phyloP scores from a whole-genome alignment of 2,888 invertebrate species.

The Temnothorax ravouxi region DNA sequence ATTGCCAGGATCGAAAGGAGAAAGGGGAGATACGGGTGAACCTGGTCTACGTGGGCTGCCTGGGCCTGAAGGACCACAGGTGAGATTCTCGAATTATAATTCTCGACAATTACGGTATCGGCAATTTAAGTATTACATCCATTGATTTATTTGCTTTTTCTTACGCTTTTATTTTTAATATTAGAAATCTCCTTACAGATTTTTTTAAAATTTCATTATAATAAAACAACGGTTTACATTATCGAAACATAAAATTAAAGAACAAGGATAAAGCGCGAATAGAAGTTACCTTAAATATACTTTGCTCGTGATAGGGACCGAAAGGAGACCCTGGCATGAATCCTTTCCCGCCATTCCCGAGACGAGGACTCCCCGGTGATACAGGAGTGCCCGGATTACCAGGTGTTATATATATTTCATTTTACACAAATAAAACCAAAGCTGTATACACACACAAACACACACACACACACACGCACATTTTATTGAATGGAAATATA shows the following conservation, averaged over 20 bases:
- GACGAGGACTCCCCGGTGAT: constrained; percentile 87
- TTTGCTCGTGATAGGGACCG: constrained; percentile 79
- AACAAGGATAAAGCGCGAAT: not conserved
- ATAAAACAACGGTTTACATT: not conserved
- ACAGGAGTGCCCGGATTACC: constrained; percentile 88
- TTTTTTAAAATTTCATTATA: not conserved
- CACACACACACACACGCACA: accelerated
- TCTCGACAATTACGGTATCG: not conserved
- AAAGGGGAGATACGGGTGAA: constrained; percentile 86
- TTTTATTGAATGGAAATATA: constrained; percentile 18
- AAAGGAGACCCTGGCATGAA: constrained; percentile 85
- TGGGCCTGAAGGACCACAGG: constrained; percentile 83
- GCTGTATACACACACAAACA: too few relatives aligned
- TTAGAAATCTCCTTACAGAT: not conserved
- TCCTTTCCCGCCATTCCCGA: constrained; percentile 78
- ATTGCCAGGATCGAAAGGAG: constrained; percentile 81
- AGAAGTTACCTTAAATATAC: constrained; percentile 15
- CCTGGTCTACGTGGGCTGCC: constrained; percentile 87
- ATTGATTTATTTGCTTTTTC: not conserved
- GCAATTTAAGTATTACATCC: not conserved
- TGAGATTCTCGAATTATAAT: constrained; percentile 32
- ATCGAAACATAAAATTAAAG: not conserved
- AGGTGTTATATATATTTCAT: constrained; percentile 82
- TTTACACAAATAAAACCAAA: not conserved
- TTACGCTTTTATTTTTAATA: not conserved